Evolutionary conservation across 2,888 invertebrate genomes (phyloP).

Genomic region (Villa cingulata): DNA sequence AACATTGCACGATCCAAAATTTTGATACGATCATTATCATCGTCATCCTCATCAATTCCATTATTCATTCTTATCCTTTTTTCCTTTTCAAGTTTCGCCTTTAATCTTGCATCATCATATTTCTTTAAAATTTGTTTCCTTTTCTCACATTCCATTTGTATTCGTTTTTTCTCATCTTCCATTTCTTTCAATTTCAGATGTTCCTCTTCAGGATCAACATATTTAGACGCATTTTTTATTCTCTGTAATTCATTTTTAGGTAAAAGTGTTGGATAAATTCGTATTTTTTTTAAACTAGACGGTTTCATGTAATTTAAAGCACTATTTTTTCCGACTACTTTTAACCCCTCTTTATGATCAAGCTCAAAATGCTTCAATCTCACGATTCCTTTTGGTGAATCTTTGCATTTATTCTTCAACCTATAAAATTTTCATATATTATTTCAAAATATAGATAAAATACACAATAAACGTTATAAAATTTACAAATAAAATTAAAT

Average conservation of each 20-base stretch:
- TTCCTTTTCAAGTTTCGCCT: constrained; percentile 20
- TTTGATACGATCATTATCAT: constrained; percentile 29
- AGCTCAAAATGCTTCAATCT: neutral
- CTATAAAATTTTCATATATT: no score
- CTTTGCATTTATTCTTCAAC: no score
- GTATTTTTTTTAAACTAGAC: constrained; percentile 11
- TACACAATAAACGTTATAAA: no score
- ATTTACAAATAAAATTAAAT: no score
- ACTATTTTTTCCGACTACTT: neutral
- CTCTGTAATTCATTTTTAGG: constrained; percentile 45
- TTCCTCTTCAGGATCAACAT: constrained; percentile 38
- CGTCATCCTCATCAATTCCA: constrained; percentile 24
- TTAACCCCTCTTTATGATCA: neutral
- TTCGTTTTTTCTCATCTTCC: constrained; percentile 35
- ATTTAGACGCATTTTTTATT: constrained; percentile 45
- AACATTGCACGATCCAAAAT: constrained; percentile 41
- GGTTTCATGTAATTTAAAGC: neutral
- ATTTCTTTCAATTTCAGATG: constrained; percentile 34
- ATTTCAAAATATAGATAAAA: no score
- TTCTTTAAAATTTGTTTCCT: constrained; percentile 42
- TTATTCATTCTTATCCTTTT: neutral
- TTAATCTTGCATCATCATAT: constrained; percentile 27
- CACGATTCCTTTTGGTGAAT: neutral
- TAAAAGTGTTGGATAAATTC: constrained; percentile 43
- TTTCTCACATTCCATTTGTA: constrained; percentile 43